Conservation (phyloP, 2,888 invertebrate genomes). For the Apodemia duryi region DNA sequence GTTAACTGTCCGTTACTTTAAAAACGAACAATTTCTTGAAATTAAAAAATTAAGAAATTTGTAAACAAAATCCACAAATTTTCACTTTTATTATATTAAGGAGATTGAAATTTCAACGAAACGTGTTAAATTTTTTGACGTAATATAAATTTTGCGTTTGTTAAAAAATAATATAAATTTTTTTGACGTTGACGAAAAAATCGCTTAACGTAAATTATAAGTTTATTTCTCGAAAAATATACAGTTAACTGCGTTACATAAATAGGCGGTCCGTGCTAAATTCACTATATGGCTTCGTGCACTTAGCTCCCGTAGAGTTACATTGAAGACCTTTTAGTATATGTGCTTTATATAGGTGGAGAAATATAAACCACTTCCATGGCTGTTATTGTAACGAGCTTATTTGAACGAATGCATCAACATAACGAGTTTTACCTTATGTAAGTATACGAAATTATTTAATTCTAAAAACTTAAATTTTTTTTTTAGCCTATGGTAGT, state of each 20-base stretch:
- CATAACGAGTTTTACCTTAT: not conserved
- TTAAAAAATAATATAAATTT: too few species aligned
- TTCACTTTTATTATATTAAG: too few species aligned
- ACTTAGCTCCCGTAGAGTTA: slow-evolving; percentile 23
- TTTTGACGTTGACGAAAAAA: not conserved
- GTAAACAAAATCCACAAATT: too few species aligned
- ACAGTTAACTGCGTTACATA: not conserved
- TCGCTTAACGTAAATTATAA: not conserved
- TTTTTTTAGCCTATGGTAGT: too few species aligned
- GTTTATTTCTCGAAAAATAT: not conserved
- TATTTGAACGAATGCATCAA: not conserved
- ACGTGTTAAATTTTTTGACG: too few species aligned
- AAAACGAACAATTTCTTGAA: too few species aligned
- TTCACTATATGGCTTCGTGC: slow-evolving; percentile 15
- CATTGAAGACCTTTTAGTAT: slow-evolving; percentile 21
- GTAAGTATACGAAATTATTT: too few species aligned
- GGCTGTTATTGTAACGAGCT: slow-evolving; percentile 2
- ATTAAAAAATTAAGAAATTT: too few species aligned
- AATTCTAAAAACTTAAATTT: too few species aligned
- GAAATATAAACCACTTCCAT: slow-evolving; percentile 30
- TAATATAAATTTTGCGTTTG: too few species aligned
- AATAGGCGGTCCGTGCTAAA: not conserved
- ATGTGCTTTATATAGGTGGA: slow-evolving; percentile 25
- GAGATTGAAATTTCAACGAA: too few species aligned
- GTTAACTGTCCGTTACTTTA: too few species aligned